Conservation (phyloP, 2,888 invertebrate genomes). For the Archaeoteleia sp. region DNA sequence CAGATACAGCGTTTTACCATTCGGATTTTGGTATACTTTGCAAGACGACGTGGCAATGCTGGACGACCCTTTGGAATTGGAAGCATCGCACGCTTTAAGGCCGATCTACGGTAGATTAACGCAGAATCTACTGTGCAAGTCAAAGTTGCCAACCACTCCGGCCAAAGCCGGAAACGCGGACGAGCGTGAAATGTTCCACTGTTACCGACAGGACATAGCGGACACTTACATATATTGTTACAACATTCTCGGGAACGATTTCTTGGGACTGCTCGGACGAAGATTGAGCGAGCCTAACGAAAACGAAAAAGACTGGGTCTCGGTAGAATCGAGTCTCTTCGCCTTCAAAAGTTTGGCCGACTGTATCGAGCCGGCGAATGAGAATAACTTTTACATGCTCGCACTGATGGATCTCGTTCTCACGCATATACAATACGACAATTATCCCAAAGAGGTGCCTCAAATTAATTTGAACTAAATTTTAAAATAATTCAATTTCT, state of each 20-base stretch:
- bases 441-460: slow-evolving; percentile 68
- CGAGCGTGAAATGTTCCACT: slow-evolving; percentile 88
- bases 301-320: slow-evolving; percentile 77
- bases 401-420: slow-evolving; percentile 74
- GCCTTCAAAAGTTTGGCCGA: slow-evolving; percentile 77
- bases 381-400: slow-evolving; percentile 75
- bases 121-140: slow-evolving; percentile 85
- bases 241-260: slow-evolving; percentile 84
- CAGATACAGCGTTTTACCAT: slow-evolving; percentile 86
- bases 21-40: slow-evolving; percentile 94
- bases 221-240: slow-evolving; percentile 93
- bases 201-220: slow-evolving; percentile 82
- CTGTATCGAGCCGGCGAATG: too few species aligned
- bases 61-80: slow-evolving; percentile 64
- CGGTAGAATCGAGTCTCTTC: slow-evolving; percentile 76
- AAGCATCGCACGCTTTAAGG: slow-evolving; percentile 75
- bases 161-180: slow-evolving; percentile 77
- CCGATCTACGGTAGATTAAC: slow-evolving; percentile 88
- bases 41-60: slow-evolving; percentile 79
- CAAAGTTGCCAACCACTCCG: slow-evolving; percentile 80
- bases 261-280: slow-evolving; percentile 82
- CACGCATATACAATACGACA: slow-evolving; percentile 66
- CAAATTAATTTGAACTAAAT: not conserved
- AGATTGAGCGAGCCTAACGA: slow-evolving; percentile 79
- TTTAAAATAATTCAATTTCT: slow-evolving; percentile 6